phyloP scores from a whole-genome alignment of 2,797 vertebrate species.

The Ctenosaura bakeri region DNA sequence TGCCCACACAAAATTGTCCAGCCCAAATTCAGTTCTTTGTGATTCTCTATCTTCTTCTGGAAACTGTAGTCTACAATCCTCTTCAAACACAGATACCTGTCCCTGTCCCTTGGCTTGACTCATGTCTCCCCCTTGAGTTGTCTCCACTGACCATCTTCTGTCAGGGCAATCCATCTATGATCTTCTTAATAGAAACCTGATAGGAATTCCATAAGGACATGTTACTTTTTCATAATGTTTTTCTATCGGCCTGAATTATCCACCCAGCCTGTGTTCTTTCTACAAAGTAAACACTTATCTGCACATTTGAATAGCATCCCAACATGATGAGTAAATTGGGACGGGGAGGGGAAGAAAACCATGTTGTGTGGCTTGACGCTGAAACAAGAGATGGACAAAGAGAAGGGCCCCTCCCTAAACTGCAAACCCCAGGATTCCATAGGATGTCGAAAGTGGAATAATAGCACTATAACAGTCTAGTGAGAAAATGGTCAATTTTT shows the following conservation, averaged over 20 bases:
- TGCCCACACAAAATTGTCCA: no score
- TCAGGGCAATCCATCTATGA: neutral
- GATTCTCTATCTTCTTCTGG: no score
- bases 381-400: conserved; percentile 51
- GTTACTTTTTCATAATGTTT: neutral
- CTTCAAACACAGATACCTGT: no score
- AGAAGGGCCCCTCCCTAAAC: neutral
- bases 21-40: no score
- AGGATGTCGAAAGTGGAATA: no score
- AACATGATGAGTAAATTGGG: conserved; percentile 9
- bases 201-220: neutral
- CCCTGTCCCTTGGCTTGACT: no score
- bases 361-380: conserved; percentile 44
- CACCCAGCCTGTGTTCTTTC: neutral
- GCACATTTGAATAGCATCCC: neutral
- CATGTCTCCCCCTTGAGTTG: no score
- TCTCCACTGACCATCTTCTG: no score
- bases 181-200: neutral
- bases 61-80: no score
- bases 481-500: conserved; percentile 22
- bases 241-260: neutral
- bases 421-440: no score
- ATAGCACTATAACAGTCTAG: no score
- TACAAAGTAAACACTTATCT: neutral
- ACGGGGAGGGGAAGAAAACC: neutral